A percentile compares a stretch with the other conserved stretches of the same genome.
These are phyloP conservation scores for Anthonomus grandis DNA, from an alignment of 1,140 invertebrate species.

Conservation along the genomic window DNA sequence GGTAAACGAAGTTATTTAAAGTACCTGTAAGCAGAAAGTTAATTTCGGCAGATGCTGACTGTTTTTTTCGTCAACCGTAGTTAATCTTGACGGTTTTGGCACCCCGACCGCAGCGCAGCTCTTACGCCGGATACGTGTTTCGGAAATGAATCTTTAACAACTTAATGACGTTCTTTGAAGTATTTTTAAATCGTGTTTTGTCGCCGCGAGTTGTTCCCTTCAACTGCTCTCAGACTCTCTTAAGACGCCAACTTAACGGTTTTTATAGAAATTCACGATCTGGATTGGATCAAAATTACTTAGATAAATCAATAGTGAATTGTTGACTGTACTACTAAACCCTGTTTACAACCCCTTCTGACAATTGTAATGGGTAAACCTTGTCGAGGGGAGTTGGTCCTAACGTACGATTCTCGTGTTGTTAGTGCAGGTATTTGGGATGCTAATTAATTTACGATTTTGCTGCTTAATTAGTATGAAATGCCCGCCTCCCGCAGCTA, in stretches of 20 bases:
- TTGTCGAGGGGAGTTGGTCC: neutral
- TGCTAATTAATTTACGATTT: slow-evolving; percentile 22
- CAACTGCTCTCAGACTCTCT: too few relatives aligned
- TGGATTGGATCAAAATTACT: too few relatives aligned
- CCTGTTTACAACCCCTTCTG: neutral
- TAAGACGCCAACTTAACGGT: too few relatives aligned
- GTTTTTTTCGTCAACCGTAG: slow-evolving; percentile 21
- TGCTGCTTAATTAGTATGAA: slow-evolving; percentile 15
- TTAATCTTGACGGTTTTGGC: slow-evolving; percentile 27
- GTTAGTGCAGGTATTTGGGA: neutral
- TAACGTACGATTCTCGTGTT: neutral
- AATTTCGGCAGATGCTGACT: slow-evolving; percentile 21
- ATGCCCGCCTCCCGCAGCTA: slow-evolving; percentile 12
- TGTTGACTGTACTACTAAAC: neutral
- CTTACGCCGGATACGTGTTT: slow-evolving; percentile 28
- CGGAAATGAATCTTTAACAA: slow-evolving; percentile 35
- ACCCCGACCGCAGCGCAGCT: slow-evolving; percentile 18
- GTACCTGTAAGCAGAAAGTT: slow-evolving; percentile 4
- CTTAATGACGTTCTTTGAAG: slow-evolving; percentile 33
- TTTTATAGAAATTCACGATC: too few relatives aligned
- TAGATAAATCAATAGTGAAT: too few relatives aligned
- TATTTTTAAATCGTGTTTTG: slow-evolving; percentile 23
- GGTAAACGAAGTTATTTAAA: slow-evolving; percentile 19
- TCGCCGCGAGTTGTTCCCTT: neutral
- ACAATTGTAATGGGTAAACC: neutral